Conservation (phyloP, 2,797 vertebrate species). For the Neosilurus mollespiculum region DNA sequence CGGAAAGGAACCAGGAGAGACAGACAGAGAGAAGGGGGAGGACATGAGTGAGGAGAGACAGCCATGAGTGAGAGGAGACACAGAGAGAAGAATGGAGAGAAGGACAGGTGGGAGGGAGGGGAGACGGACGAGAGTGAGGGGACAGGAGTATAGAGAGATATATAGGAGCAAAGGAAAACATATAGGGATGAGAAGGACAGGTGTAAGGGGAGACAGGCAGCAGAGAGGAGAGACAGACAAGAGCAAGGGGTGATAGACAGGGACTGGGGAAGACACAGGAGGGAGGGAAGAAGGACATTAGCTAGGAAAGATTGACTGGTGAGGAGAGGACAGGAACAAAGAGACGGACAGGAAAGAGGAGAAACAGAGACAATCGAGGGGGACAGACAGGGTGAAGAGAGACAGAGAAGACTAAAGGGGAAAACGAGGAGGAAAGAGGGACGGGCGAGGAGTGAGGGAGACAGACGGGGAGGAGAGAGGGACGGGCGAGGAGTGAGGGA, state of each 20-base stretch:
- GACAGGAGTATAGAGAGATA: neutral
- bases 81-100: neutral
- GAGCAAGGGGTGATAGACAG: neutral
- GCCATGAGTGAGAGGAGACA: neutral
- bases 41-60: neutral
- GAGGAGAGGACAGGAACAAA: no score
- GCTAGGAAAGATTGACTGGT: neutral
- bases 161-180: neutral
- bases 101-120: neutral
- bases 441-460: neutral
- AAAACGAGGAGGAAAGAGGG: no score
- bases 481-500: no score
- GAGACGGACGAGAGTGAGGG: neutral
- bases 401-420: neutral
- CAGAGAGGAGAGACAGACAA: neutral
- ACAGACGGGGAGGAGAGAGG: neutral
- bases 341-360: neutral
- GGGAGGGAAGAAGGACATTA: neutral
- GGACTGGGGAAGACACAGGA: neutral
- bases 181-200: neutral
- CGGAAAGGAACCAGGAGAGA: neutral
- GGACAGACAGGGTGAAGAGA: neutral
- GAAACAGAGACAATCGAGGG: neutral
- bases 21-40: neutral
- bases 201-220: neutral